Percentiles rank a stretch among this genome's conserved stretches.
phyloP scores from a whole-genome alignment of 2,888 invertebrate genomes.

The Drosophila rubida region DNA sequence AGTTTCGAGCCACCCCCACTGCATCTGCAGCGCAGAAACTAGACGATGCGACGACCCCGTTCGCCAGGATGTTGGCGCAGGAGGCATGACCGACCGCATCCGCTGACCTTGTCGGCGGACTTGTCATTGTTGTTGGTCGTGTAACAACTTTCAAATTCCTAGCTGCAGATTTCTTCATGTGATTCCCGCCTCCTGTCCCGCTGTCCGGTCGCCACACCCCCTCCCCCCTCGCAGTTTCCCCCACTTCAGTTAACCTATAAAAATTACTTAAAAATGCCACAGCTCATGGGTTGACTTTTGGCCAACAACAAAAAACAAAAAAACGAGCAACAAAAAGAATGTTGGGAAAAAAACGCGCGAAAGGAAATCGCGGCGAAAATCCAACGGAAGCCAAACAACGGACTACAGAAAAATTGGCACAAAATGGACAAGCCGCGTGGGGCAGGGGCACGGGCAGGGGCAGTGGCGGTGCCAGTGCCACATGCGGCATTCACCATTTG shows the following conservation, averaged over 20 bases:
- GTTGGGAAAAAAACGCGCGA: constrained; percentile 25
- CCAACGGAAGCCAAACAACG: constrained; percentile 67
- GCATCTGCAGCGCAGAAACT: too few relatives aligned
- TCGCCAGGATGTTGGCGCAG: not conserved
- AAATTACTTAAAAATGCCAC: constrained; percentile 84
- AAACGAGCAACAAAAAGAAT: constrained; percentile 18
- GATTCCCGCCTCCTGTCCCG: constrained; percentile 23
- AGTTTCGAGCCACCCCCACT: constrained; percentile 24
- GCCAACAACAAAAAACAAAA: constrained; percentile 68
- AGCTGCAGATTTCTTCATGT: constrained; percentile 49
- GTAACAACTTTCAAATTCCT: constrained; percentile 64
- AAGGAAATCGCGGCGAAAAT: constrained; percentile 80
- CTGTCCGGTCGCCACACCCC: too few relatives aligned
- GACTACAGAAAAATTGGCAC: constrained; percentile 16
- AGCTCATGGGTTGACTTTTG: constrained; percentile 84
- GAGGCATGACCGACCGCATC: constrained; percentile 52
- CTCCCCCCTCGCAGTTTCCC: constrained; percentile 13
- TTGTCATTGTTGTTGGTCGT: constrained; percentile 50
- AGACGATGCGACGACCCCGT: too few relatives aligned
- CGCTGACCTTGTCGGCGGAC: constrained; percentile 61
- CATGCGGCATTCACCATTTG: constrained; percentile 23
- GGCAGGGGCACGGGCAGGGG: not conserved
- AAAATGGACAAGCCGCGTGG: constrained; percentile 28
- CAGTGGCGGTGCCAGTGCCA: not conserved
- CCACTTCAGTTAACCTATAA: constrained; percentile 71